Conservation (phyloP, 2,113 vertebrate species). For the Spermophilus dauricus region DNA sequence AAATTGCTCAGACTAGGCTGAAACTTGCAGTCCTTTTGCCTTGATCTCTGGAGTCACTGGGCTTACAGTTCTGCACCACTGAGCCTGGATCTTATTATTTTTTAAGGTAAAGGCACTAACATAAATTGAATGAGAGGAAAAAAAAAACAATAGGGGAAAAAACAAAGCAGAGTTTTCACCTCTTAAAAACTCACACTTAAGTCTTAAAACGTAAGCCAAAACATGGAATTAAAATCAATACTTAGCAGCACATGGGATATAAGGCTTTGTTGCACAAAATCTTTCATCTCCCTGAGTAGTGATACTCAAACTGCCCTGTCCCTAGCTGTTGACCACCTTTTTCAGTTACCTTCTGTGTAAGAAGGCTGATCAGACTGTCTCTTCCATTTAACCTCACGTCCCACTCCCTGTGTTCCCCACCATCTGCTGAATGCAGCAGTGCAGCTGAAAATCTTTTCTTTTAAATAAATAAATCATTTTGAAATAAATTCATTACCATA, state of each 20-base stretch:
- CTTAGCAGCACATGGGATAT: neutral
- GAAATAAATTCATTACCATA: neutral
- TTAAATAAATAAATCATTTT: constrained; percentile 7
- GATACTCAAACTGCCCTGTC: neutral
- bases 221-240: neutral
- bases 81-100: neutral
- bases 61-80: too few relatives aligned
- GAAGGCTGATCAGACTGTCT: too few relatives aligned
- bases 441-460: neutral
- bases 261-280: neutral
- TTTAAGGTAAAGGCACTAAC: neutral
- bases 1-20: too few relatives aligned
- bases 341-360: neutral
- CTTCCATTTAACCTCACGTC: too few relatives aligned
- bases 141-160: neutral
- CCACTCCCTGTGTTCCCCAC: too few relatives aligned
- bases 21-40: too few relatives aligned
- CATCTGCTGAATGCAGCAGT: too few relatives aligned
- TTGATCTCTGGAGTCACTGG: too few relatives aligned
- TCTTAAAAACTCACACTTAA: neutral
- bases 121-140: neutral
- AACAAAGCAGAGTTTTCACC: neutral
- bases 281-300: neutral
- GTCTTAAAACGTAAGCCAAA: neutral
- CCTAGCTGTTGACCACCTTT: neutral